Percentiles rank a stretch among this genome's conserved stretches.
Conservation (phyloP, 2,113 vertebrate genomes). For the Cervus canadensis region DNA sequence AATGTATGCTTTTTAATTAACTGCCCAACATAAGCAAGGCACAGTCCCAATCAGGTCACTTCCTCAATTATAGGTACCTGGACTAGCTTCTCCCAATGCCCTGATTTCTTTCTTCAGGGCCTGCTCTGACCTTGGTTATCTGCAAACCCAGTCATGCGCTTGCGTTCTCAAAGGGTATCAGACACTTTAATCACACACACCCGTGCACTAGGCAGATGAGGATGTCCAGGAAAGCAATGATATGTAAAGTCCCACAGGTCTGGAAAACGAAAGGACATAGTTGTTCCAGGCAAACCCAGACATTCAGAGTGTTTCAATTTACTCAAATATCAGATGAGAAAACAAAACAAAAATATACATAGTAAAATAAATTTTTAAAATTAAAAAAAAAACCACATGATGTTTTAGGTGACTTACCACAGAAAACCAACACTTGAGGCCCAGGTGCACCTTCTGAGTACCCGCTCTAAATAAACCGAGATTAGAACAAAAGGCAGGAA, state of each 20-base stretch:
- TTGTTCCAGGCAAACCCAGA: background rate
- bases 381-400: background rate
- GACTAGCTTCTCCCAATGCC: background rate
- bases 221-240: background rate
- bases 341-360: background rate
- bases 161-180: background rate
- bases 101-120: background rate
- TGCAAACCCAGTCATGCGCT: background rate
- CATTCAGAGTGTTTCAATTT: background rate
- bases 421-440: background rate
- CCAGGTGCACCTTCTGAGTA: background rate
- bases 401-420: background rate
- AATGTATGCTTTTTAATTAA: background rate
- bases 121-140: background rate
- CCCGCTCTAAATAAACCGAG: background rate
- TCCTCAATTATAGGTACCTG: background rate
- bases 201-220: background rate
- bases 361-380: background rate
- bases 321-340: background rate
- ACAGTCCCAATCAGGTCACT: background rate
- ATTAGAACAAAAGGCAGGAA: background rate
- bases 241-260: background rate
- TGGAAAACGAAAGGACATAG: background rate
- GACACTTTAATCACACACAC: background rate
- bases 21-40: constrained; percentile 14